phyloP scores from a whole-genome alignment of 92 coral and sea anemone genomes.

The Bergia sp. region DNA sequence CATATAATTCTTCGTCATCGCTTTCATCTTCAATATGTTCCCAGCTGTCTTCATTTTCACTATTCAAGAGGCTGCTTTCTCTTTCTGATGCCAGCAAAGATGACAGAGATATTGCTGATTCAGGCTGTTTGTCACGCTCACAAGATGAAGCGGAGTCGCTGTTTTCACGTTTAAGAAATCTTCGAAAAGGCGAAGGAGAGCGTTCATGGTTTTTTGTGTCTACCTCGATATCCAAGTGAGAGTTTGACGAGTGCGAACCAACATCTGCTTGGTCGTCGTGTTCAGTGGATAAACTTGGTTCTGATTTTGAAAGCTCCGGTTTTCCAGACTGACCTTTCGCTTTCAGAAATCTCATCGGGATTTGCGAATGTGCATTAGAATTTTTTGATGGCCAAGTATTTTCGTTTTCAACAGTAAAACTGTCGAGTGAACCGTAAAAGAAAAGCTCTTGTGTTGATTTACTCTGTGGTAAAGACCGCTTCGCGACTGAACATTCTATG shows the following conservation, averaged over 20 bases:
- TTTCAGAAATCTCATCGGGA: constrained; percentile 34
- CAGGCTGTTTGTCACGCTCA: constrained; percentile 27
- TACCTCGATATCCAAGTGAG: constrained; percentile 61
- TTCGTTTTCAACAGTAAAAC: constrained; percentile 62
- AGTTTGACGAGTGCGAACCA: constrained; percentile 76
- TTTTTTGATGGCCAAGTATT: constrained; percentile 74
- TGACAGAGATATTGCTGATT: constrained; percentile 77
- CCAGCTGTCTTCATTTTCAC: constrained; percentile 30
- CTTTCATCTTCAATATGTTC: constrained; percentile 55
- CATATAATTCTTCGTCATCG: constrained; percentile 47
- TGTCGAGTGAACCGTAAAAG: constrained; percentile 24
- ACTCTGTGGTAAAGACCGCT: constrained; percentile 30
- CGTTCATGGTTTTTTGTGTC: constrained; percentile 59
- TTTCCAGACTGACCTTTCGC: constrained; percentile 36
- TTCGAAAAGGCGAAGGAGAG: constrained; percentile 89
- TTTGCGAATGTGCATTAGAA: constrained; percentile 32
- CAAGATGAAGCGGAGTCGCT: constrained; percentile 35
- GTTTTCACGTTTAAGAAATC: constrained; percentile 51
- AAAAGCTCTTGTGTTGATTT: constrained; percentile 35
- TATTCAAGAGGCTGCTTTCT: constrained; percentile 34
- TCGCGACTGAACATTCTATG: constrained; percentile 12
- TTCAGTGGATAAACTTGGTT: constrained; percentile 50
- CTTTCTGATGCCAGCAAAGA: constrained; percentile 82
- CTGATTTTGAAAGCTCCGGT: constrained; percentile 51
- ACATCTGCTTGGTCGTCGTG: constrained; percentile 69